These are phyloP conservation scores for Pelvicachromis taeniatus DNA, from an alignment of 2,113 vertebrate species.

Conservation along the genomic window DNA sequence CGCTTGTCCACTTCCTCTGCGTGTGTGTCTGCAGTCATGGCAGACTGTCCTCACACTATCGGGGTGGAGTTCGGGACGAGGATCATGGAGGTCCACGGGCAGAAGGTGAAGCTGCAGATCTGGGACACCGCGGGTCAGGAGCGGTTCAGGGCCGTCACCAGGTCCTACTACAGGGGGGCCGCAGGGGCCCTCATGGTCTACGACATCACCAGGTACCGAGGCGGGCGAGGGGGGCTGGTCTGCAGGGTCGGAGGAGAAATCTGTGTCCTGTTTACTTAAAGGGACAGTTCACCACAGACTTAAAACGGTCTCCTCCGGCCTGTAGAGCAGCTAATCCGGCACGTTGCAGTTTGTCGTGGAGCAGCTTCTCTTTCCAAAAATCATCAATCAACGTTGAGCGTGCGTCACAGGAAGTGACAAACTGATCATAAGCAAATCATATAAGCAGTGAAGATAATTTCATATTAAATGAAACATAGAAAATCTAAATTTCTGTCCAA, in stretches of 20 bases:
- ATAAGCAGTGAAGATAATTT: not conserved
- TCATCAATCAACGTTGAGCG: too few species aligned
- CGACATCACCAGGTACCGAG: slow-evolving; percentile 92
- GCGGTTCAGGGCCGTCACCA: slow-evolving; percentile 93
- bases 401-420: too few species aligned
- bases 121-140: slow-evolving; percentile 99
- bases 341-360: not conserved
- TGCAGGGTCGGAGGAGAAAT: not conserved
- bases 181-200: slow-evolving; percentile 98
- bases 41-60: slow-evolving; percentile 98
- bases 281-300: not conserved
- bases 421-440: not conserved
- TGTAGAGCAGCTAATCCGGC: not conserved
- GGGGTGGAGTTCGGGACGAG: slow-evolving; percentile 97
- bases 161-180: slow-evolving; percentile 96
- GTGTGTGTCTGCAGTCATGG: slow-evolving; percentile 82
- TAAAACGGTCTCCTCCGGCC: not conserved
- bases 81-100: slow-evolving; percentile 97
- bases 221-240: not conserved
- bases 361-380: too few species aligned
- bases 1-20: rapidly evolving
- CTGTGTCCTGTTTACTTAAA: not conserved
- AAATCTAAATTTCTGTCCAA: not conserved
- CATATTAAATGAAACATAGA: not conserved
- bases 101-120: slow-evolving; percentile 99